These are phyloP conservation scores for Ovibos moschatus DNA, from an alignment of 2,113 vertebrate species.

Conservation along the genomic window DNA sequence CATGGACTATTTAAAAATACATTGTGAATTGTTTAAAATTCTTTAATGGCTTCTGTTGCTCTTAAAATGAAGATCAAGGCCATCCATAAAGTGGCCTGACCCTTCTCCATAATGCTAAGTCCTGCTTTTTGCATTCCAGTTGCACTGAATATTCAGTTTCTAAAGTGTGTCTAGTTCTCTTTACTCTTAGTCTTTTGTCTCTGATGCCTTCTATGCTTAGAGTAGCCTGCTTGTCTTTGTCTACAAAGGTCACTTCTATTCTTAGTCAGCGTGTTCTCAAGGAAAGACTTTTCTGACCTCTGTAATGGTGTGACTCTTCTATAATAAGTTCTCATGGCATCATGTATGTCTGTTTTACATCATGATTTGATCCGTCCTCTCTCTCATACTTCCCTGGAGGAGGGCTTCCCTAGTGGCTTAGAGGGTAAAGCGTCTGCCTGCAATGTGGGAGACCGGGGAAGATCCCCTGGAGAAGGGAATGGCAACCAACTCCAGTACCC, in stretches of 20 bases:
- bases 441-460: fast-evolving
- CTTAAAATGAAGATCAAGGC: background rate
- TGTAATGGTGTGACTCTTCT: background rate
- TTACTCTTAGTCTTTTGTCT: background rate
- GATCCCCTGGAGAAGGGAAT: background rate
- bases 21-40: background rate
- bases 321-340: background rate
- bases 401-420: background rate
- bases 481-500: background rate
- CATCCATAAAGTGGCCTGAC: background rate
- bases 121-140: background rate
- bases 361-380: background rate
- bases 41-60: background rate
- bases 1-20: background rate
- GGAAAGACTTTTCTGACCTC: background rate
- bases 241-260: background rate
- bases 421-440: background rate
- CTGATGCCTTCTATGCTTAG: background rate
- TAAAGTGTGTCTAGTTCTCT: background rate
- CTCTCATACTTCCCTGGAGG: background rate
- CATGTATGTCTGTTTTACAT: background rate
- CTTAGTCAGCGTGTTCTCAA: background rate
- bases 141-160: background rate
- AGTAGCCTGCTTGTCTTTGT: background rate
- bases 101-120: background rate